Conservation (phyloP, 2,113 vertebrate species). For the Chamaetylas fuelleborni region DNA sequence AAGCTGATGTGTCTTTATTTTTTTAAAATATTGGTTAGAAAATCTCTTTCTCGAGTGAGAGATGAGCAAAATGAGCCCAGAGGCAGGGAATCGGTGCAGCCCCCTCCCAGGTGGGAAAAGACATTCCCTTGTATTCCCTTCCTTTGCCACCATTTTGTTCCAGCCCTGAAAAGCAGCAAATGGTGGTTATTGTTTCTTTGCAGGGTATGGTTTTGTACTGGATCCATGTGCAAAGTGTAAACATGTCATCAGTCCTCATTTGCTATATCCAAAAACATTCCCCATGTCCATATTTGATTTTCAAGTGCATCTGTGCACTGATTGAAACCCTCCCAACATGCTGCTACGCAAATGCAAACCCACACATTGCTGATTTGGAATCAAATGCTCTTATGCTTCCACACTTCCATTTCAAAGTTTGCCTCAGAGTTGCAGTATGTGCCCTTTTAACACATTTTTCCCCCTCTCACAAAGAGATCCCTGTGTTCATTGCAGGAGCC, state of each 20-base stretch:
- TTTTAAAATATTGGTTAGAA: background rate
- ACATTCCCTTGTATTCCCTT: conserved; percentile 33
- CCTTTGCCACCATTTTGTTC: conserved; percentile 77
- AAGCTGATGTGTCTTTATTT: background rate
- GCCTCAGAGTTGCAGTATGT: conserved; percentile 70
- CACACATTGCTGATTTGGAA: conserved; percentile 78
- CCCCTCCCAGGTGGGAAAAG: conserved; percentile 39
- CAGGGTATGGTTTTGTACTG: conserved; percentile 78
- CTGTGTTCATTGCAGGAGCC: conserved; percentile 52
- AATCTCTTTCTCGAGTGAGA: background rate
- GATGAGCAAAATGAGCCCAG: conserved; percentile 6
- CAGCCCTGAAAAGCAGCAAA: conserved; percentile 74
- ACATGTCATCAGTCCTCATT: conserved; percentile 82
- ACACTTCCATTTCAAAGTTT: conserved; percentile 72
- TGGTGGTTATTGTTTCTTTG: conserved; percentile 80
- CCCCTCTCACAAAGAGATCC: conserved; percentile 53
- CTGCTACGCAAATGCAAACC: conserved; percentile 77
- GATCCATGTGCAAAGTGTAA: conserved; percentile 80
- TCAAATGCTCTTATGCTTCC: conserved; percentile 70
- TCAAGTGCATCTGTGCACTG: conserved; percentile 81
- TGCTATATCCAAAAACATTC: conserved; percentile 81
- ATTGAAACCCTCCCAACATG: conserved; percentile 79
- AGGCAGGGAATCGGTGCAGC: background rate
- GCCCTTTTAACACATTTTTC: conserved; percentile 56
- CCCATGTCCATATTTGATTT: conserved; percentile 81